Base-by-base conservation (phyloP, 2,113 vertebrate genomes). In the Cercopithecus mona region DNA sequence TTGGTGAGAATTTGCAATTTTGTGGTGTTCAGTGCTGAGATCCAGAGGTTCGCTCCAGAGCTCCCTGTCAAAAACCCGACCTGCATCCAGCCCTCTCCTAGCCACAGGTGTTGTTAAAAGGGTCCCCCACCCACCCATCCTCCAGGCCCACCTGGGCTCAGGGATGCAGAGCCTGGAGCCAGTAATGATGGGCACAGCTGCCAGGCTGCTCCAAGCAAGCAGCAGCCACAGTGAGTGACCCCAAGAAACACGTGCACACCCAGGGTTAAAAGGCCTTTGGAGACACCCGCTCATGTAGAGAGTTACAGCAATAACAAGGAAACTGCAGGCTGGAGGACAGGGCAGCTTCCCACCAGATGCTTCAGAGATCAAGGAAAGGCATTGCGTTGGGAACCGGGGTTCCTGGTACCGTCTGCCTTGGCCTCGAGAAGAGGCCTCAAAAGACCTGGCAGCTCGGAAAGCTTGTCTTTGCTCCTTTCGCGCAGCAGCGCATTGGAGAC, bases 401-500 rank as follows among this genome's bases (percentile, higher is more conserved):
- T 4, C 14, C 66, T 8, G 27, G 38, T 8, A 0, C 23, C 20
- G 5, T 79, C 30, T 38, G 57, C 80, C 8, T 3, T 6, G 4
- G 25, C 1, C 0, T 43, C 68, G 17, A 38, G 66, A 81, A 43
- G 83, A 50, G 40, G 3, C 12, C 40, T n/a, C 16, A 0, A 6
- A 57, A 48, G 79, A 35, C 1, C 2, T 0, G 78, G 30, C 45
- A 18, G 38, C 35, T 72, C 27, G 6, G 32, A 16, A 16, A 9
- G 40, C 40, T 59, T 23, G 3, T 12, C 4, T 0, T 0, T 1
- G 40, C 13, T 1, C 0, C 59, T 52, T 25, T 3, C 1, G 0
- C 1, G 3, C 16, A 4, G n/a, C 5, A 8, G 38, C 1, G 2
- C 0, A 0, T 2, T 3, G 43, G 1, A 40, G 32, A 25, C 2